Base-by-base conservation (phyloP, 1,140 invertebrate genomes). In the Psix sp. region DNA sequence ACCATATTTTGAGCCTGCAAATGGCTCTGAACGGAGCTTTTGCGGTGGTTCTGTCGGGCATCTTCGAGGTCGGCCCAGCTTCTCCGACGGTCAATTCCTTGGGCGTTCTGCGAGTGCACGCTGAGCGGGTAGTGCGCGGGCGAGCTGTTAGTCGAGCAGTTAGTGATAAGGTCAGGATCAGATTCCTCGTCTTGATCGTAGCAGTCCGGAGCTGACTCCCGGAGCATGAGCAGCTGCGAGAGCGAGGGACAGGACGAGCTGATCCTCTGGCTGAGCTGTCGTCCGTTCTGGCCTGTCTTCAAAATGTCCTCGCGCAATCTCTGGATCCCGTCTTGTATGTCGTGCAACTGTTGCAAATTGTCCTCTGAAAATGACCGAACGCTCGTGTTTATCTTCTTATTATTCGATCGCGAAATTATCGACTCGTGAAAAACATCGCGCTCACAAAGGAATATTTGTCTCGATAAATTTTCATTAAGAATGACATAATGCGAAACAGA, bases 51-150 rank as follows among this genome's bases (percentile, higher is more conserved):
- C 18, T 83, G 81, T 29, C 88, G 83, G 3, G 84, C 83, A 35
- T 89, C 88, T 77, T 95, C 94, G 26, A 94, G 87, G 13, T 93
- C 93, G 5, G 94, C 94, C 94, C 94, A 95, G 48, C 94, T 95
- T 79, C 93, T 91, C 71, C 94, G 87, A 13, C 94, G 86, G 51
- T 87, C 85, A 31, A 85, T 84, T 20, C 83, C 80, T 14, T 86
- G 77, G n/a, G 74, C 45, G 20, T 67, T 77, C 46, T 84, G 85
- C 15, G 82, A 75, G 62, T 82, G 81, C 1, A 59, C 76, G 15
- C 66, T 48, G 9, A 81, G 56, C 11, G 85, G 82, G 54, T 81
- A 86, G 62, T 89, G 87, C 4, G 87, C 87, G 10, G 88, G 88
- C 10, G 88, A 89, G 31, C 88, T 88, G 54, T 88, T 88, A 4